Conservation (phyloP, 2,113 vertebrate genomes). For the Shinisaurus crocodilurus region DNA sequence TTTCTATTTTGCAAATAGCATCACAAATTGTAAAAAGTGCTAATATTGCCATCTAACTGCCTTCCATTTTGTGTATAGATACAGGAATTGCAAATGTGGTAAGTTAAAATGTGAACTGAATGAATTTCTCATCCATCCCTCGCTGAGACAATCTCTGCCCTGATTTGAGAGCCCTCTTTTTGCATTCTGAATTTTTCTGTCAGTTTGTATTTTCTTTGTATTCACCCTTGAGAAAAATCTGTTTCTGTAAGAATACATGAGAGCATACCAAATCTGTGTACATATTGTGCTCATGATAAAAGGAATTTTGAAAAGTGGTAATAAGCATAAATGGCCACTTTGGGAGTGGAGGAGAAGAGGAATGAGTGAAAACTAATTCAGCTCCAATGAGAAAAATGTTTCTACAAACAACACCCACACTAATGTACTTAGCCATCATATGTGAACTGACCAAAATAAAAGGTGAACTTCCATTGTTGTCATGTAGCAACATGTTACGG, state of each 20-base stretch:
- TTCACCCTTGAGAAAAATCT: not conserved
- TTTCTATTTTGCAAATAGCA: no score
- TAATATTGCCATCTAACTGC: no score
- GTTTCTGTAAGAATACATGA: not conserved
- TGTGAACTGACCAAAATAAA: not conserved
- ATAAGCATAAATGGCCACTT: rapidly evolving
- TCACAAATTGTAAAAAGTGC: no score
- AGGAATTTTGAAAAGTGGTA: rapidly evolving
- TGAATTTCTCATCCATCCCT: no score
- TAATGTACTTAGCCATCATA: not conserved
- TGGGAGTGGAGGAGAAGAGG: not conserved
- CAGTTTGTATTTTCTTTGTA: not conserved
- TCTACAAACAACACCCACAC: not conserved
- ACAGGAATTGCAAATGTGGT: no score
- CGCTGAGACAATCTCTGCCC: not conserved
- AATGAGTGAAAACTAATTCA: not conserved
- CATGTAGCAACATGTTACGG: not conserved
- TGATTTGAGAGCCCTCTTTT: rapidly evolving
- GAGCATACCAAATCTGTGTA: not conserved
- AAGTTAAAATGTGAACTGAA: no score
- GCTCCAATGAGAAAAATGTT: not conserved
- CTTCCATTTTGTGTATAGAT: no score
- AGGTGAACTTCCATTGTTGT: not conserved
- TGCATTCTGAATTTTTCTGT: not conserved
- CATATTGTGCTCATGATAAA: not conserved